phyloP scores from a whole-genome alignment of 1,140 invertebrate genomes.

The Megathymus violae region DNA sequence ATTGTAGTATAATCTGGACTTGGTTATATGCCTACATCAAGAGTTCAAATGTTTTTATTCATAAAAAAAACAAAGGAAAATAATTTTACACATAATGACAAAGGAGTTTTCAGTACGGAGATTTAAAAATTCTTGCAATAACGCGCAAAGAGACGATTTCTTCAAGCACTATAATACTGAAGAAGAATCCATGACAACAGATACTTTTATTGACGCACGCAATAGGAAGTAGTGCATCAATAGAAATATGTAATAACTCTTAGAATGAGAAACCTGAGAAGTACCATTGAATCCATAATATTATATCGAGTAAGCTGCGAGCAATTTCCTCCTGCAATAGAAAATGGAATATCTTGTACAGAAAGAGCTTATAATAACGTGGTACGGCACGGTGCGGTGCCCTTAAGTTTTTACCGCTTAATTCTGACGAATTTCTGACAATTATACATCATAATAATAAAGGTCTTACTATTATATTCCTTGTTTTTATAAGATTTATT shows the following conservation, averaged over 20 bases:
- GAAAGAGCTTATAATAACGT: slow-evolving; percentile 18
- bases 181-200: neutral
- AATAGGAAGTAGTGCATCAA: neutral
- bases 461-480: no score
- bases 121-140: no score
- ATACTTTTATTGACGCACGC: neutral
- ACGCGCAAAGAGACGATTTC: no score
- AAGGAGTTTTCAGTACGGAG: no score
- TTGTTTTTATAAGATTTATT: no score
- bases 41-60: neutral
- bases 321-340: slow-evolving; percentile 25
- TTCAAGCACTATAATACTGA: no score
- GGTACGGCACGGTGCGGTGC: neutral
- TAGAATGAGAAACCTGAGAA: slow-evolving; percentile 15
- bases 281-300: slow-evolving; percentile 25
- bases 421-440: slow-evolving; percentile 9
- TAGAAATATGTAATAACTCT: slow-evolving; percentile 12
- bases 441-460: neutral
- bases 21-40: neutral
- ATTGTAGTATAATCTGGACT: neutral
- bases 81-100: no score
- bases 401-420: slow-evolving; percentile 24
- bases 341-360: slow-evolving; percentile 29
- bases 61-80: no score
- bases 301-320: slow-evolving; percentile 16